phyloP scores from a whole-genome alignment of 2,797 vertebrate species.

The Coluber constrictor region DNA sequence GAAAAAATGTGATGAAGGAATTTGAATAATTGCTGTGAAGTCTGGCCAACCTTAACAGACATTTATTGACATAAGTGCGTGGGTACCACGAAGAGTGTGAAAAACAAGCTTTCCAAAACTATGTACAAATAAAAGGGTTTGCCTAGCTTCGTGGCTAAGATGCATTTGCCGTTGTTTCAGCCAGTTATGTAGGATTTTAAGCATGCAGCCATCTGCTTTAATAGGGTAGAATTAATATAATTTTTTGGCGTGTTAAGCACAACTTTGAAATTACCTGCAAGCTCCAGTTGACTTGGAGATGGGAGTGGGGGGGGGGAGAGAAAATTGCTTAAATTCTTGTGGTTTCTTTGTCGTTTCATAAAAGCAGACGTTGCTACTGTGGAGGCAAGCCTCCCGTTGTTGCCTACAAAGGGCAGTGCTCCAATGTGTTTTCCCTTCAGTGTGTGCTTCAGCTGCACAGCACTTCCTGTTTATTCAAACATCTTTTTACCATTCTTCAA shows the following conservation, averaged over 20 bases:
- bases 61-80: conserved; percentile 39
- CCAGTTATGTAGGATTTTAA: conserved; percentile 55
- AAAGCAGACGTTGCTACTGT: conserved; percentile 73
- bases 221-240: conserved; percentile 25
- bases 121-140: conserved; percentile 31
- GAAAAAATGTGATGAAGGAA: conserved; percentile 4
- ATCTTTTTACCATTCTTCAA: conserved; percentile 84
- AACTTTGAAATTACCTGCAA: conserved; percentile 69
- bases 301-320: conserved; percentile 19
- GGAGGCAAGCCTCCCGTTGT: conserved; percentile 69
- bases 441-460: conserved; percentile 81
- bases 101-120: conserved; percentile 58
- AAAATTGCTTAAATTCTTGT: conserved; percentile 65
- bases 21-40: conserved; percentile 48
- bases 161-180: conserved; percentile 47
- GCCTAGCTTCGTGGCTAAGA: conserved; percentile 43
- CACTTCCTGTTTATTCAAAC: conserved; percentile 98
- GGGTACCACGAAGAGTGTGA: conserved; percentile 49
- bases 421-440: conserved; percentile 82
- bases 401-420: conserved; percentile 80
- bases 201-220: conserved; percentile 36
- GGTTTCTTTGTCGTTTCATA: conserved; percentile 75
- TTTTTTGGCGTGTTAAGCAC: conserved; percentile 36
- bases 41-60: conserved; percentile 30
- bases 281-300: conserved; percentile 55